Evolutionary conservation across 2,113 vertebrate genomes (phyloP).

Genomic region (Gila orcuttii): DNA sequence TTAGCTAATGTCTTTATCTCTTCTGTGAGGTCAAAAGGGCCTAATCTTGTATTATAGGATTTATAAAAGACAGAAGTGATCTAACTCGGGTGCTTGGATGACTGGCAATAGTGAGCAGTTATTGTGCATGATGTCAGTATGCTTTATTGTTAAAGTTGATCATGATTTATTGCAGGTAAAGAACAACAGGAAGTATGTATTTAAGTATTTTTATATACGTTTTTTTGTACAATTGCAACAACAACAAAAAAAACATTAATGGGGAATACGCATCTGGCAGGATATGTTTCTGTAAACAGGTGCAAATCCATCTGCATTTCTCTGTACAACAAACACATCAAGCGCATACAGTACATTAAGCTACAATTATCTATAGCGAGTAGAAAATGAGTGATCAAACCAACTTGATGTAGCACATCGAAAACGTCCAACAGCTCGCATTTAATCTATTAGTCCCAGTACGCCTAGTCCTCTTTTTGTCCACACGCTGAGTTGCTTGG

Average conservation of each 20-base stretch:
- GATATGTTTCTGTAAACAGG: slow-evolving; percentile 9
- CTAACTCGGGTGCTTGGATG: slow-evolving; percentile 67
- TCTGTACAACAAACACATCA: neutral
- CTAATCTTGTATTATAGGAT: slow-evolving; percentile 79
- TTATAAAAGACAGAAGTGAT: slow-evolving; percentile 74
- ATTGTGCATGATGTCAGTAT: slow-evolving; percentile 62
- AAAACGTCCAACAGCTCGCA: slow-evolving; percentile 62
- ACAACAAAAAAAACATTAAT: neutral
- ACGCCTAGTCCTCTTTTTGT: slow-evolving; percentile 72
- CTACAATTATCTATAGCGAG: slow-evolving; percentile 18
- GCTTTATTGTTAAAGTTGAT: slow-evolving; percentile 56
- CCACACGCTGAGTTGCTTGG: slow-evolving; percentile 71
- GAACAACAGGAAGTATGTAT: neutral
- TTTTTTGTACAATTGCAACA: neutral
- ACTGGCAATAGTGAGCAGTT: slow-evolving; percentile 61
- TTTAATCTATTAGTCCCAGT: slow-evolving; percentile 71
- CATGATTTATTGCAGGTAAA: neutral
- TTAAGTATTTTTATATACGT: neutral
- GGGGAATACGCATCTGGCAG: neutral
- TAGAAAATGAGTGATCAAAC: slow-evolving; percentile 19
- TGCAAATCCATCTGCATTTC: neutral
- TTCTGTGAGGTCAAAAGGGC: slow-evolving; percentile 73
- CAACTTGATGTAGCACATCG: slow-evolving; percentile 1
- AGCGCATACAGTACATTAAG: neutral
- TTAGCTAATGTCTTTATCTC: slow-evolving; percentile 79